Evolutionary conservation across 2,113 vertebrate species (phyloP).

Genomic region (Grallaria varia): DNA sequence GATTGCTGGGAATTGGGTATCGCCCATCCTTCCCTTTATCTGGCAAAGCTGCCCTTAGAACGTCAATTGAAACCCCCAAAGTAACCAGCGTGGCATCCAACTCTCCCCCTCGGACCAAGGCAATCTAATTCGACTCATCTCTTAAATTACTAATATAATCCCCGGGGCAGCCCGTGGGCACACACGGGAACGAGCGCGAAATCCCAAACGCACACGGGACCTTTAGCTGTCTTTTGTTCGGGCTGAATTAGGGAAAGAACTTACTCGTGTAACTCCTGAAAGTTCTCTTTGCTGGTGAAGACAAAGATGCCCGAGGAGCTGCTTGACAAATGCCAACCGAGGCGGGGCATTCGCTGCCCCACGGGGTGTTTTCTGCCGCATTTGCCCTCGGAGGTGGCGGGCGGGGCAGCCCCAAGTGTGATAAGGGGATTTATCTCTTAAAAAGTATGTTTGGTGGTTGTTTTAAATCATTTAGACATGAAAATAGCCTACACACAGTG

Average conservation of each 20-base stretch:
- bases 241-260: neutral
- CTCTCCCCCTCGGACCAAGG: neutral
- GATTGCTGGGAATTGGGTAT: neutral
- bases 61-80: neutral
- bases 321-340: fast-evolving
- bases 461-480: too few relatives aligned
- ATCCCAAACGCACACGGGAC: fast-evolving
- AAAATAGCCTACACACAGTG: too few relatives aligned
- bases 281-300: neutral
- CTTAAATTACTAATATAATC: neutral
- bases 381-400: too few relatives aligned
- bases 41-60: neutral
- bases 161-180: fast-evolving
- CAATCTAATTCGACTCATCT: neutral
- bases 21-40: neutral
- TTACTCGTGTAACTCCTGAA: neutral
- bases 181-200: fast-evolving
- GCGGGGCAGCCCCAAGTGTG: too few relatives aligned
- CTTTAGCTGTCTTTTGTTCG: neutral
- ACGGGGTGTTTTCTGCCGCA: too few relatives aligned
- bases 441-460: too few relatives aligned
- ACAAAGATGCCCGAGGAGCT: neutral
- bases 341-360: too few relatives aligned
- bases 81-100: neutral
- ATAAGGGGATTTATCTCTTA: too few relatives aligned